Percentiles rank a stretch among this genome's conserved stretches.
Conservation (phyloP, 2,888 invertebrate genomes). For the Hyles lineata region DNA sequence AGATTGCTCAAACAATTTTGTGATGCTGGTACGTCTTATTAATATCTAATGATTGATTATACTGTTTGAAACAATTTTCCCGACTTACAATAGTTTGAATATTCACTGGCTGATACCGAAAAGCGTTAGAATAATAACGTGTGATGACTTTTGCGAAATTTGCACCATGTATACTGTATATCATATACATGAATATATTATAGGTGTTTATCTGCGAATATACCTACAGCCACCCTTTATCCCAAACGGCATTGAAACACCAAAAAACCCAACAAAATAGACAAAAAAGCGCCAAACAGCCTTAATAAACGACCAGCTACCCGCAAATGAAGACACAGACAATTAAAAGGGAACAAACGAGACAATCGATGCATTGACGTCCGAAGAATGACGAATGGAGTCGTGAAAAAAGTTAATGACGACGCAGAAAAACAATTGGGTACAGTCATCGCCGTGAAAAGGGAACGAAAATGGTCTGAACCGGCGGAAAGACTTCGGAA, state of each 20-base stretch:
- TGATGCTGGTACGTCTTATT: too few species aligned
- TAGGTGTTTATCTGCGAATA: too few species aligned
- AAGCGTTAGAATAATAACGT: too few species aligned
- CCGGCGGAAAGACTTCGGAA: slow-evolving; percentile 75
- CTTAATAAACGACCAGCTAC: background rate
- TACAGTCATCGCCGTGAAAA: slow-evolving; percentile 63
- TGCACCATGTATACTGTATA: too few species aligned
- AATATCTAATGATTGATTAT: too few species aligned
- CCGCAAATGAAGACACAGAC: slow-evolving; percentile 16
- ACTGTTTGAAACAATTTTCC: too few species aligned
- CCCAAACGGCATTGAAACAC: background rate
- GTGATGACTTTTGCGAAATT: too few species aligned
- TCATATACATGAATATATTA: too few species aligned
- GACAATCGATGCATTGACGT: slow-evolving; percentile 22
- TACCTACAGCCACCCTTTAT: too few species aligned
- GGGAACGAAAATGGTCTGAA: slow-evolving; percentile 74
- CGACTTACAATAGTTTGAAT: too few species aligned
- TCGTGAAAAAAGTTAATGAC: slow-evolving; percentile 73
- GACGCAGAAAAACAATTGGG: slow-evolving; percentile 75
- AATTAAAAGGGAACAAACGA: slow-evolving; percentile 19
- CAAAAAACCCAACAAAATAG: background rate
- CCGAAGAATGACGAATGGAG: slow-evolving; percentile 17
- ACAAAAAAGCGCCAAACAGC: background rate
- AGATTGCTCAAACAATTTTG: too few species aligned
- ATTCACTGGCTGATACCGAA: too few species aligned